A percentile compares a stretch with the other conserved stretches of the same genome.
Evolutionary conservation across 2,888 invertebrate genomes (phyloP).

Genomic region (Physocephala rufipes): DNA sequence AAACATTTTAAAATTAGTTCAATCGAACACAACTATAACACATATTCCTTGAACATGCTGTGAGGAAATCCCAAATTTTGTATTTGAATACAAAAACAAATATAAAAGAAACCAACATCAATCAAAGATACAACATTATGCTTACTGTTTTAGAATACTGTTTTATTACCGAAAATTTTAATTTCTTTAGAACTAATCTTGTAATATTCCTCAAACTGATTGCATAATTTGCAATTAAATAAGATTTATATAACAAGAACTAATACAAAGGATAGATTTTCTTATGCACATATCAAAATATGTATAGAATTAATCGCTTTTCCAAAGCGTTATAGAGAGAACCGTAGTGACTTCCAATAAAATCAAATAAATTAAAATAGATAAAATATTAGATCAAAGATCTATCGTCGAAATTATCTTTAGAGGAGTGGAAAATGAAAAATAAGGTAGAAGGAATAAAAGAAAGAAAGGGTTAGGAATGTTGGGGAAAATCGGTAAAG

Average conservation of each 20-base stretch:
- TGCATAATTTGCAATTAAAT: conserved; percentile 1
- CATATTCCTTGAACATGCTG: background rate
- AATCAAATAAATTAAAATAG: conserved; percentile 12
- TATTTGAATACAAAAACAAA: background rate
- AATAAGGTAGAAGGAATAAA: too few relatives aligned
- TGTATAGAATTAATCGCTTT: background rate
- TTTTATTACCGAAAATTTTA: too few relatives aligned
- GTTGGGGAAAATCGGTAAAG: background rate
- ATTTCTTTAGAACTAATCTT: too few relatives aligned
- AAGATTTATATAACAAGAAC: conserved; percentile 5
- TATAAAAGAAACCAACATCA: too few relatives aligned
- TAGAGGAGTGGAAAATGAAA: background rate
- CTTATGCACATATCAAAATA: background rate
- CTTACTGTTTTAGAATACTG: too few relatives aligned
- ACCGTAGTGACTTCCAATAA: background rate
- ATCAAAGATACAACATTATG: too few relatives aligned
- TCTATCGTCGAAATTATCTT: background rate
- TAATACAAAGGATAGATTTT: conserved; percentile 15
- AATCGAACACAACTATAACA: background rate
- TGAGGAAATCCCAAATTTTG: background rate
- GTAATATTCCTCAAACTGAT: background rate
- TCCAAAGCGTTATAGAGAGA: too few relatives aligned
- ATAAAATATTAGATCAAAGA: background rate
- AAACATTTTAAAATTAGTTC: background rate
- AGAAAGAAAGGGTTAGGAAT: background rate